phyloP scores from a whole-genome alignment of 35 echinoderm and acorn worm genomes.

The Lytechinus variegatus region DNA sequence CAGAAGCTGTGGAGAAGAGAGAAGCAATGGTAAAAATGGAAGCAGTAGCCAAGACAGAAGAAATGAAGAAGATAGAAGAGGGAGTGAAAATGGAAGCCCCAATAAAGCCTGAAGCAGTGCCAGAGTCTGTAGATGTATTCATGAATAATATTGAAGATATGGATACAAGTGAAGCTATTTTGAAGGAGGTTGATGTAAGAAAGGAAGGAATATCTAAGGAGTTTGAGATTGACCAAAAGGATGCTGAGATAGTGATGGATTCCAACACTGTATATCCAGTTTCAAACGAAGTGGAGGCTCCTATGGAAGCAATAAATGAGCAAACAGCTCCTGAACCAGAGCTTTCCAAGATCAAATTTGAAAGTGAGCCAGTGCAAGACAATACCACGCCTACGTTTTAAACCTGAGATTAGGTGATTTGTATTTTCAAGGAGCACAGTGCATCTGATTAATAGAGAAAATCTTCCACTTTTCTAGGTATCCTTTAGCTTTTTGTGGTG shows the following conservation, averaged over 20 bases:
- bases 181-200: background rate
- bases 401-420: background rate
- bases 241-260: background rate
- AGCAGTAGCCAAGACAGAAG: background rate
- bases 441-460: slow-evolving; percentile 6
- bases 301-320: background rate
- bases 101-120: background rate
- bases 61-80: background rate
- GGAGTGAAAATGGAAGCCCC: background rate
- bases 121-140: background rate
- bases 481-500: slow-evolving; percentile 9
- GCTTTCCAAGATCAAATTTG: background rate
- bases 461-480: background rate
- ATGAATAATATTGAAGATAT: background rate
- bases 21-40: background rate
- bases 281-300: background rate
- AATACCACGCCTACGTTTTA: background rate
- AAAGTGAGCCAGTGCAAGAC: background rate
- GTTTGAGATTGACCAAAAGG: background rate
- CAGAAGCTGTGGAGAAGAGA: background rate
- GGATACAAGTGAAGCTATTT: background rate
- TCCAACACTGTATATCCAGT: background rate
- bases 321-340: background rate
- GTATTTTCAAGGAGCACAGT: background rate
- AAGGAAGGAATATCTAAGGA: background rate